Evolutionary conservation across 2,888 invertebrate species (phyloP), one percentile per base, ranked within the genome.

Genomic region (Teleogryllus oceanicus): DNA sequence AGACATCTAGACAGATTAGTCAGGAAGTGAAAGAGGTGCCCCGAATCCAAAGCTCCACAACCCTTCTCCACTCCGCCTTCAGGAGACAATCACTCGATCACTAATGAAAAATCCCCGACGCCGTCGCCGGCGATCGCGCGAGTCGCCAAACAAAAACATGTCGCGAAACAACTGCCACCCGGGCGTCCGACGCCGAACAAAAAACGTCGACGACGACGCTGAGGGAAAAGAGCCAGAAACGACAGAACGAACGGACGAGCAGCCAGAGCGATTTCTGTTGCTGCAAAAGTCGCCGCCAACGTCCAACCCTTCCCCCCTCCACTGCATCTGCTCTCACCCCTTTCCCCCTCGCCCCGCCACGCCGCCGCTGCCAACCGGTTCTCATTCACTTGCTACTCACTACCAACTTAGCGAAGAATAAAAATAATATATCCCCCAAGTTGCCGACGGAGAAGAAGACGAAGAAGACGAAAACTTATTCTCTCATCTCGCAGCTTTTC

Each of bases 391-490:
- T n/a, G 62, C 62, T 62, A 62, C 62, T 62, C 62, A 18, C 62
- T 62, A 62, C 62, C n/a, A 62, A 62, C 62, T 62, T 62, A 62
- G 13, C 62, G 16, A 62, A 62, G 62, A 62, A 62, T 62, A 62
- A 62, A 62, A 62, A 62, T 62, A 62, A 62, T 62, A 62, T 62
- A 62, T 62, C 62, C 62, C n/a, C 62, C 62, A 62, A 18, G 62
- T 62, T 62, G 62, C 62, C 3, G 62, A 18, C 62, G 13, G 62
- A 62, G 62, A 62, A 62, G 62, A 62, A 62, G 62, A 62, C n/a
- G 62, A 62, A 62, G 62, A 62, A 62, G 62, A 62, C 62, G 62
- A 62, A 62, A 62, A 62, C 62, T 62, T 62, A 62, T 62, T n/a
- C n/a, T 62, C 62, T 62, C 62, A 62, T 62, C 62, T 62, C 62